Conservation (phyloP, 2,888 invertebrate species). For the Hirtodrosophila alboralis region DNA sequence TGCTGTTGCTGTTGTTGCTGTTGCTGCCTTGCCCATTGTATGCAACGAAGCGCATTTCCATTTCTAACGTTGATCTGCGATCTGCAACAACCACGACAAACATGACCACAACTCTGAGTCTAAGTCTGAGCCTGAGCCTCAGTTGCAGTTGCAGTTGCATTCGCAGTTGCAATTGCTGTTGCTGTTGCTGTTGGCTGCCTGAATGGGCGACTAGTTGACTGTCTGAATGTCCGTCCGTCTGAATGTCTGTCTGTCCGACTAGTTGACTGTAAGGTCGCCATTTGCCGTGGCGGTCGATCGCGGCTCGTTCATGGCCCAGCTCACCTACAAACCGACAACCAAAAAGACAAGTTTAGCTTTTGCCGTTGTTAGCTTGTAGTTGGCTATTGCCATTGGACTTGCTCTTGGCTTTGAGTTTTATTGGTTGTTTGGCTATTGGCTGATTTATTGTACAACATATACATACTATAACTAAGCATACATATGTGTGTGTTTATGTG, state of each 20-base stretch:
- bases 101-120: slow-evolving; percentile 42
- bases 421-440: slow-evolving; percentile 77
- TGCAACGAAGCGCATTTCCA: slow-evolving; percentile 81
- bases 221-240: slow-evolving; percentile 35
- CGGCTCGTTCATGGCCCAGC: slow-evolving; percentile 78
- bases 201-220: slow-evolving; percentile 31
- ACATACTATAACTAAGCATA: too few relatives aligned
- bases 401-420: slow-evolving; percentile 74
- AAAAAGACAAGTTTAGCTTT: slow-evolving; percentile 58
- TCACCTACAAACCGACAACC: slow-evolving; percentile 81
- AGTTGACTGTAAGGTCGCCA: slow-evolving; percentile 66
- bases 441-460: slow-evolving; percentile 71
- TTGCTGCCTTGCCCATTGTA: slow-evolving; percentile 60
- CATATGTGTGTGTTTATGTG: slow-evolving; percentile 3
- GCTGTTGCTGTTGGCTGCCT: slow-evolving; percentile 33
- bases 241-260: slow-evolving; percentile 23
- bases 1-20: slow-evolving; percentile 34
- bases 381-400: slow-evolving; percentile 71
- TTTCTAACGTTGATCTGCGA: slow-evolving; percentile 79
- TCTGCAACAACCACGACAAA: slow-evolving; percentile 65
- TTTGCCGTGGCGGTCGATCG: slow-evolving; percentile 56
- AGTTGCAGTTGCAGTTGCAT: slow-evolving; percentile 19
- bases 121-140: slow-evolving; percentile 6
- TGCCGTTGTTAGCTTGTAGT: slow-evolving; percentile 20
- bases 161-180: too few relatives aligned